Base-by-base conservation (phyloP, 2,888 invertebrate species). In the Hirtodrosophila histrioides region DNA sequence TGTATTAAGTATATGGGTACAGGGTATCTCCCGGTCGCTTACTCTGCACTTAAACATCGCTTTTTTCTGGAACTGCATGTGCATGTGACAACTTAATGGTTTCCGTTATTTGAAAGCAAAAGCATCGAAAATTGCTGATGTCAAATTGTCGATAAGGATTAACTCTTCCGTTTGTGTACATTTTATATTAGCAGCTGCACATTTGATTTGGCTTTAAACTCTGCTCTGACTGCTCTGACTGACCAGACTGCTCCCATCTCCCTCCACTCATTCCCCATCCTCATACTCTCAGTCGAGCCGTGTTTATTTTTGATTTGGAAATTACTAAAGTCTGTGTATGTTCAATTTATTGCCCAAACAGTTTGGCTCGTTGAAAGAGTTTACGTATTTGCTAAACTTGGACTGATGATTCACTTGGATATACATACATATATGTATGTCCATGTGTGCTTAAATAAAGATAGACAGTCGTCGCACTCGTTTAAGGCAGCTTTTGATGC, bases 81-180 rank as follows among this genome's bases (percentile, higher is more conserved):
- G 88, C 70, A 87, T 86, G 86, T 88, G 82, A 83, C 82, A 83
- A 83, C 86, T 83, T 88, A 83, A 83, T 83, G 82, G 82, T 82
- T 88, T 83, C 83, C 86, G 83, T 78, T 88, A 82, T 85, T 73
- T 60, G 88, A 88, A 88, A 83, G 88, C 88, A 83, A 83, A 78
- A 88, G 83, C 82, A 86, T 82, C 86, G 81, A 88, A 87, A 86
- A 83, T 74, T 86, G 88, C 86, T 86, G 75, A 83, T 83, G 82
- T 86, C 82, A 88, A 83, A 83, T 78, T 83, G 88, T 86, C 82
- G 88, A 83, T 83, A 88, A 82, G 82, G 86, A 83, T 88, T 83
- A 88, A 83, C 86, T 83, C 79, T 73, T 86, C 82, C 82, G 82
- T 81, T 73, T 74, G 88, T 82, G 86, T 85, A 75, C 88, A 82